Evolutionary conservation across 2,113 vertebrate genomes (phyloP).

Genomic region (Meriones unguiculatus): DNA sequence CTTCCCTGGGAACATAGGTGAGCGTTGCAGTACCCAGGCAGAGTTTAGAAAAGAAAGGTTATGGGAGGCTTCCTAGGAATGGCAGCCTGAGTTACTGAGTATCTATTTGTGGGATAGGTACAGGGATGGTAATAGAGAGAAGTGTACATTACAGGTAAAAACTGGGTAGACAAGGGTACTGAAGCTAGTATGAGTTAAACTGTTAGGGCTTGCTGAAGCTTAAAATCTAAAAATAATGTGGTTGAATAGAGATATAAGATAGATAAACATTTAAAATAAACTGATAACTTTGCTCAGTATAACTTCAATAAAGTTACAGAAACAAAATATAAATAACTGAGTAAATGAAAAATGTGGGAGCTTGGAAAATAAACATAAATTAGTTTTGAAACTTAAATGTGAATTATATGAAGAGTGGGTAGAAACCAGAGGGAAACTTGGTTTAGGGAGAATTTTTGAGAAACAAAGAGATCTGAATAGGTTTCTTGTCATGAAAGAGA

Average conservation of each 20-base stretch:
- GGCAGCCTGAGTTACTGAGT: not conserved
- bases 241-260: not conserved
- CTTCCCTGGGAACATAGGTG: not conserved
- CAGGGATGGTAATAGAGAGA: not conserved
- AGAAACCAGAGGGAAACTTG: not conserved
- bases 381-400: constrained; percentile 52
- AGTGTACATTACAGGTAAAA: not conserved
- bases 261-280: constrained; percentile 2
- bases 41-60: not conserved
- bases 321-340: constrained; percentile 16
- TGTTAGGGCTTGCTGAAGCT: not conserved
- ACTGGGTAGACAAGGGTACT: not conserved
- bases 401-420: not conserved
- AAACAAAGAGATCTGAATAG: not conserved
- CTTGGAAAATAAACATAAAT: constrained; percentile 50
- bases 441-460: constrained; percentile 5
- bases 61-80: not conserved
- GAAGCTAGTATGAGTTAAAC: not conserved
- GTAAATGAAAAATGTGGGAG: constrained; percentile 19
- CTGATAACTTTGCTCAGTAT: not conserved
- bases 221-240: not conserved
- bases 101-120: not conserved
- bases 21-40: not conserved
- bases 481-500: constrained; percentile 17
- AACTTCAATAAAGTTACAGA: constrained; percentile 37